Evolutionary conservation across 1,140 invertebrate species (phyloP).

Genomic region (Euschistus heros): DNA sequence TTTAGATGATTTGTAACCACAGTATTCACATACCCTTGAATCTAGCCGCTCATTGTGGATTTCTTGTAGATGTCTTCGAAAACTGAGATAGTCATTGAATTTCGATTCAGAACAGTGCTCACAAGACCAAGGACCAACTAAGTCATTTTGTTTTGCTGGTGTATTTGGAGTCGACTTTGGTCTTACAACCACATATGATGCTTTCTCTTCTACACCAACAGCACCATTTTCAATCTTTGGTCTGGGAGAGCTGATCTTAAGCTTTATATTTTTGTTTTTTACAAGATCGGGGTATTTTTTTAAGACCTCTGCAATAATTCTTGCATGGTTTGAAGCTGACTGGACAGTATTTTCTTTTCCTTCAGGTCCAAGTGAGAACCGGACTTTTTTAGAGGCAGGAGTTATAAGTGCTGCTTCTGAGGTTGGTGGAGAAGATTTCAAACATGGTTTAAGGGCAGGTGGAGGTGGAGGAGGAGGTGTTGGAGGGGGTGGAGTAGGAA

Average conservation of each 20-base stretch:
- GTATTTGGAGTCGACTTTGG: slow-evolving; percentile 29
- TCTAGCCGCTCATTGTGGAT: slow-evolving; percentile 71
- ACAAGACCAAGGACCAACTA: slow-evolving; percentile 52
- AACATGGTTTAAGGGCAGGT: slow-evolving; percentile 1
- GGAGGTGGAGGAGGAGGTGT: neutral
- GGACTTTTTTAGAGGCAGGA: slow-evolving; percentile 35
- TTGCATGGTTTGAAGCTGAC: slow-evolving; percentile 59
- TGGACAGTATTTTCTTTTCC: slow-evolving; percentile 40
- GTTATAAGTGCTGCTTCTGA: slow-evolving; percentile 27
- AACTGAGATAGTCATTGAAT: slow-evolving; percentile 65
- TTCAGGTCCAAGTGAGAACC: slow-evolving; percentile 36
- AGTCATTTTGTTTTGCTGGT: slow-evolving; percentile 22
- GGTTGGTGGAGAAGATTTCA: neutral
- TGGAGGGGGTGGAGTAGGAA: slow-evolving; percentile 2
- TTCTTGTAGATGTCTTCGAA: slow-evolving; percentile 67
- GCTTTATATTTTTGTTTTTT: slow-evolving; percentile 72
- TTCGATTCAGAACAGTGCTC: slow-evolving; percentile 52
- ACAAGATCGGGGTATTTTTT: slow-evolving; percentile 80
- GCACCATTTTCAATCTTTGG: slow-evolving; percentile 32
- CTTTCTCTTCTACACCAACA: slow-evolving; percentile 35
- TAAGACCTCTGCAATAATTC: slow-evolving; percentile 50
- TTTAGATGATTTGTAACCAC: slow-evolving; percentile 63
- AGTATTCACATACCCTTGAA: slow-evolving; percentile 68
- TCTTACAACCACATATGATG: slow-evolving; percentile 44
- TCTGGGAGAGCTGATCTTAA: slow-evolving; percentile 63